Evolutionary conservation across 2,113 vertebrate species (phyloP).

Genomic region (Nibea albiflora): DNA sequence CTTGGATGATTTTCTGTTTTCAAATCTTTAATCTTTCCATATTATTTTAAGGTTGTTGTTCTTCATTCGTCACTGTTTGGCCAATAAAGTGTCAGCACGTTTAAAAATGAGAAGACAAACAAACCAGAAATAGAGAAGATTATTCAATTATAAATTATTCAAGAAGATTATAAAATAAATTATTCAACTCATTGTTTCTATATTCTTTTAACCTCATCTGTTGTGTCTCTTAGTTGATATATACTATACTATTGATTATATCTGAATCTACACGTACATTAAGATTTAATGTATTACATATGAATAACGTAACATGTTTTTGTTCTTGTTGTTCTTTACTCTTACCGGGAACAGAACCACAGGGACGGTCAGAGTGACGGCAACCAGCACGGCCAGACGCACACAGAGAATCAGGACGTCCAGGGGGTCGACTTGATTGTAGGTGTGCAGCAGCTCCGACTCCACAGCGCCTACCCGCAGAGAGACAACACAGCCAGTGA

Average conservation of each 20-base stretch:
- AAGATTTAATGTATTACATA: too few species aligned
- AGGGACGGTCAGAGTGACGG: conserved; percentile 89
- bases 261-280: background rate
- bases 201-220: background rate
- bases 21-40: too few species aligned
- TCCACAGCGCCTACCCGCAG: conserved; percentile 80
- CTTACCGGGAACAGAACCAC: conserved; percentile 91
- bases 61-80: too few species aligned
- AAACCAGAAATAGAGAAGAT: background rate
- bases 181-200: background rate
- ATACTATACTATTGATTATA: background rate
- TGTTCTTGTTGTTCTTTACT: background rate
- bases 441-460: conserved; percentile 89
- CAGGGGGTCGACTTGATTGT: conserved; percentile 80
- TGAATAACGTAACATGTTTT: background rate
- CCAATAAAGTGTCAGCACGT: background rate
- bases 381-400: conserved; percentile 87
- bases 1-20: too few species aligned
- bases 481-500: background rate
- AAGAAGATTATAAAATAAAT: too few species aligned
- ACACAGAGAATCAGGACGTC: conserved; percentile 88
- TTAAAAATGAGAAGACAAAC: background rate
- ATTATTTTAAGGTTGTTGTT: too few species aligned
- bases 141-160: background rate
- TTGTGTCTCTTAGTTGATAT: background rate